These are phyloP conservation scores for Sarcophilus harrisii DNA, from an alignment of 2,797 vertebrate genomes.

Conservation along the genomic window DNA sequence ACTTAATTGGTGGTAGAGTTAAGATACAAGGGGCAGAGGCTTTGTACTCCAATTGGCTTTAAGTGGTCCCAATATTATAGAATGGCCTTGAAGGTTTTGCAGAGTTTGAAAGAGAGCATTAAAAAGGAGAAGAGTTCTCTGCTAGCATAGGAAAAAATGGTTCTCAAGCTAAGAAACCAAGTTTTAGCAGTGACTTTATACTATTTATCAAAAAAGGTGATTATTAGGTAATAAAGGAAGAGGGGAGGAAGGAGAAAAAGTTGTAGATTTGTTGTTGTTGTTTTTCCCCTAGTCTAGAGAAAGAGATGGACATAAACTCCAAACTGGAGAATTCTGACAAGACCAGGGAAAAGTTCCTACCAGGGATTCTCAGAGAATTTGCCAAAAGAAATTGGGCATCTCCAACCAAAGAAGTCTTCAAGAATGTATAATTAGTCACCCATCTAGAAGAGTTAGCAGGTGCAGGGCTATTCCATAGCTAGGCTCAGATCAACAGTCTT, in stretches of 20 bases:
- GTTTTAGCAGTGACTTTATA: not conserved
- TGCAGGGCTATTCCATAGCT: not conserved
- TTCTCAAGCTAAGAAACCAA: not conserved
- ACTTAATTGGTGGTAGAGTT: conserved; percentile 61
- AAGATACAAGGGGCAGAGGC: not conserved
- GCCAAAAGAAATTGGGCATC: not conserved
- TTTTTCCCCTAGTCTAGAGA: not conserved
- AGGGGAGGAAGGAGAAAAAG: not conserved
- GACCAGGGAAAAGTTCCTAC: not conserved
- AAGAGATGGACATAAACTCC: not conserved
- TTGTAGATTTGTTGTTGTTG: not conserved
- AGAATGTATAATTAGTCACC: not conserved
- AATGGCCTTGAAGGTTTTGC: not conserved
- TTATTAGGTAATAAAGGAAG: not conserved
- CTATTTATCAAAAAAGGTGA: not conserved
- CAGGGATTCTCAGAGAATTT: not conserved
- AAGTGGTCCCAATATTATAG: not conserved
- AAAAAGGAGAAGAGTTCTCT: not conserved
- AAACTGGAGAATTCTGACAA: not conserved
- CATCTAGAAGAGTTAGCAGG: not conserved
- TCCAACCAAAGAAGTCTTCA: not conserved
- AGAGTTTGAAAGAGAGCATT: not conserved
- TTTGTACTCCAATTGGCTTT: not conserved
- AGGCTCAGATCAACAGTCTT: not conserved
- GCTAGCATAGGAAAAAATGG: not conserved